These are phyloP conservation scores for Scatophagus argus DNA, from an alignment of 2,113 vertebrate genomes.

Conservation along the genomic window DNA sequence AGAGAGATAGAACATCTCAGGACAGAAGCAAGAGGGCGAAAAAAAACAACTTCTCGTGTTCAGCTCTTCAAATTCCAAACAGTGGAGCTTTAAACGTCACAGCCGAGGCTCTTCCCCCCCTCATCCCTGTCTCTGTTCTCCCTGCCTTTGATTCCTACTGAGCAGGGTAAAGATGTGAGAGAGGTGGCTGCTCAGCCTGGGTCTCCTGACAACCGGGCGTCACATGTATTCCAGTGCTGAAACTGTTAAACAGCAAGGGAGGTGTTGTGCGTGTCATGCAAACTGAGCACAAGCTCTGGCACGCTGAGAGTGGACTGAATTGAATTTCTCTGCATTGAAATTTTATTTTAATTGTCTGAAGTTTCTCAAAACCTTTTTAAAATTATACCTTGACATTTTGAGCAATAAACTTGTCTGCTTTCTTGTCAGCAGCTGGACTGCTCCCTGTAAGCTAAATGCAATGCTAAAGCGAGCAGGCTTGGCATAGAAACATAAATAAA, in stretches of 20 bases:
- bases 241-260: slow-evolving; percentile 83
- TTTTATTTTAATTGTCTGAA: not conserved
- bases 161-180: slow-evolving; percentile 48
- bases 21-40: not conserved
- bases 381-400: not conserved
- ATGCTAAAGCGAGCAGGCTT: not conserved
- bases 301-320: not conserved
- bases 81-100: slow-evolving; percentile 33
- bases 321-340: too few species aligned
- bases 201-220: slow-evolving; percentile 79
- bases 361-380: not conserved
- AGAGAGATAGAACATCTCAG: not conserved
- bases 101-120: slow-evolving; percentile 31
- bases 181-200: slow-evolving; percentile 45
- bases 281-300: not conserved
- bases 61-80: slow-evolving; percentile 36
- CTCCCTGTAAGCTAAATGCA: not conserved
- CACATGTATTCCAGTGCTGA: slow-evolving; percentile 76
- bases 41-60: not conserved
- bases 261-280: not conserved
- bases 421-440: not conserved
- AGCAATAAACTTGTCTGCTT: not conserved
- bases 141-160: slow-evolving; percentile 79
- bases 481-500: too few species aligned
- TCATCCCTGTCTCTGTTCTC: slow-evolving; percentile 25